These are phyloP conservation scores for Hoplodrina blanda DNA, from an alignment of 2,888 invertebrate genomes.

Conservation along the genomic window DNA sequence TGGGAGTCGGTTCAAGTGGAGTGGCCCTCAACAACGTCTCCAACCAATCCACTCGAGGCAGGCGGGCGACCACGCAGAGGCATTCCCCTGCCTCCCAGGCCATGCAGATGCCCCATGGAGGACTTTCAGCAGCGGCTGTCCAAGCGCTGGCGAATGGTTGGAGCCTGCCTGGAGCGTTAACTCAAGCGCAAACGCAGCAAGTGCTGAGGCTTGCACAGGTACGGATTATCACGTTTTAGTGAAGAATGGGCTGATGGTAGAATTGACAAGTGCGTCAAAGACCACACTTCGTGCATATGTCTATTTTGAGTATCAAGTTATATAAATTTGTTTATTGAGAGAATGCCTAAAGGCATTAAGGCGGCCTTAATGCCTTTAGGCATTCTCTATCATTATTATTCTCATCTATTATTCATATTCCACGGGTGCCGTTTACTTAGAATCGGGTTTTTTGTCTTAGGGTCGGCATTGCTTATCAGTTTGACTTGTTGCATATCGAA, in stretches of 20 bases:
- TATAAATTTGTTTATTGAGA: too few species aligned
- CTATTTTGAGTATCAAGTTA: too few species aligned
- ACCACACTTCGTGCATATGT: too few species aligned
- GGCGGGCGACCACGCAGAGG: conserved; percentile 77
- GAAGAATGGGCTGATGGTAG: background rate
- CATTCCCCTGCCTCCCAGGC: conserved; percentile 78
- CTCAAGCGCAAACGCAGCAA: conserved; percentile 88
- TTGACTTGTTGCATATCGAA: too few species aligned
- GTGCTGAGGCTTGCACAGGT: conserved; percentile 89
- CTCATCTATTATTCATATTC: too few species aligned
- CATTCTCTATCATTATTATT: too few species aligned
- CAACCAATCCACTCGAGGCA: conserved; percentile 79
- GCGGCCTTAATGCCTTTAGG: too few species aligned
- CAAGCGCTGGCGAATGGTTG: conserved; percentile 86
- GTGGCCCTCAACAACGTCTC: conserved; percentile 72
- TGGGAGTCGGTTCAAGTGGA: conserved; percentile 70
- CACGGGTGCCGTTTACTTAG: too few species aligned
- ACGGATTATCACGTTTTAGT: background rate
- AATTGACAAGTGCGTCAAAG: background rate
- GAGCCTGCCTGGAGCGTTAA: conserved; percentile 80
- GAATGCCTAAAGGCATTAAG: too few species aligned
- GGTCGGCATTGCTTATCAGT: too few species aligned
- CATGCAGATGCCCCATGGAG: conserved; percentile 85
- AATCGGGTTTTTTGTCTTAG: too few species aligned
- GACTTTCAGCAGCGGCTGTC: conserved; percentile 83